Conservation (phyloP, 2,888 invertebrate species). For the Nephrotoma flavescens region DNA sequence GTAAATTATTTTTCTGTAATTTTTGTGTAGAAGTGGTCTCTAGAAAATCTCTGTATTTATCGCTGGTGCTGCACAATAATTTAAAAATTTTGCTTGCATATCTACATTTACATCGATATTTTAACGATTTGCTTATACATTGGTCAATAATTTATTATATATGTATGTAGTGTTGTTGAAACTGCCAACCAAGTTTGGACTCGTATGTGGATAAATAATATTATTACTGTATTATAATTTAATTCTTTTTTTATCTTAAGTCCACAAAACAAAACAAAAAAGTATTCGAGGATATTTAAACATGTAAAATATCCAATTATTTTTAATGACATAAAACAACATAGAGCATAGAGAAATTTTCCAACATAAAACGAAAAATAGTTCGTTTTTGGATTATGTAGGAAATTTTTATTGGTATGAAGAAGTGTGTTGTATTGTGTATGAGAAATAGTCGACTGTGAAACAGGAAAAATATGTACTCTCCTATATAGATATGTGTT, state of each 20-base stretch:
- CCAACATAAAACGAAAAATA: background rate
- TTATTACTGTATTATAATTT: background rate
- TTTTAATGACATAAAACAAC: background rate
- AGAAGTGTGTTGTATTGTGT: background rate
- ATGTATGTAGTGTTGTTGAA: background rate
- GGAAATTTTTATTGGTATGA: background rate
- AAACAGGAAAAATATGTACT: background rate
- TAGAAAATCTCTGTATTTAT: background rate
- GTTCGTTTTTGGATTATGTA: background rate
- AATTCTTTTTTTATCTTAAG: background rate
- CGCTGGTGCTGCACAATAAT: background rate
- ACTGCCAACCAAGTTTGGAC: background rate
- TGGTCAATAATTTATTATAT: background rate
- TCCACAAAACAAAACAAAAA: background rate
- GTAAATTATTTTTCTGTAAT: too few species aligned
- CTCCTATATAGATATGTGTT: background rate
- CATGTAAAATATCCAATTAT: background rate
- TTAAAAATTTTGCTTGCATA: background rate
- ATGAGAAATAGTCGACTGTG: background rate
- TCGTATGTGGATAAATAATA: background rate
- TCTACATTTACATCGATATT: background rate
- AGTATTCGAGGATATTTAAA: background rate
- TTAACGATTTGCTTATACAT: background rate
- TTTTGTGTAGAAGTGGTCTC: too few species aligned
- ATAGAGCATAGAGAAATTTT: background rate